A percentile compares a stretch with the other conserved stretches of the same genome.
Conservation (phyloP, 2,888 invertebrate species). For the Trypoxylon attenuatum region DNA sequence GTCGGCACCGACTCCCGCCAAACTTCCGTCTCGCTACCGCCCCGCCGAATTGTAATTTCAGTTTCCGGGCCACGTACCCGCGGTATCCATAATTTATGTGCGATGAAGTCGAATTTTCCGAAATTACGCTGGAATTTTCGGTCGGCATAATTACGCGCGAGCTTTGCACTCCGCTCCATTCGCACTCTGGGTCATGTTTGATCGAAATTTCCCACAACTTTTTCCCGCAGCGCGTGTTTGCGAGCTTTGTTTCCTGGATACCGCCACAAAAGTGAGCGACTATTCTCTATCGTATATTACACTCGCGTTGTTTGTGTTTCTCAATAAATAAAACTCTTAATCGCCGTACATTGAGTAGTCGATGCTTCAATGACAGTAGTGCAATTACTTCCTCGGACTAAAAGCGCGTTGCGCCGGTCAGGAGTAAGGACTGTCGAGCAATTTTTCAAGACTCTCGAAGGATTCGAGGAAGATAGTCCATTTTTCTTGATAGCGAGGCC, state of each 20-base stretch:
- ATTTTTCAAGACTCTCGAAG: slow-evolving; percentile 36
- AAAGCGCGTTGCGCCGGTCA: slow-evolving; percentile 21
- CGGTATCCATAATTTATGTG: background rate
- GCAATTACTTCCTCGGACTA: slow-evolving; percentile 46
- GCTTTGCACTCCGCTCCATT: background rate
- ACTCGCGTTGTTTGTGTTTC: background rate
- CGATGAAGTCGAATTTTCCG: background rate
- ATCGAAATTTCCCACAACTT: too few relatives aligned
- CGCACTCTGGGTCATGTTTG: background rate
- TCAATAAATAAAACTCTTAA: slow-evolving; percentile 24
- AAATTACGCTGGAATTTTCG: too few relatives aligned
- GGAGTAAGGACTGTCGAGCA: slow-evolving; percentile 4
- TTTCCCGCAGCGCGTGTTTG: too few relatives aligned
- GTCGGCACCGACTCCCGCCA: background rate
- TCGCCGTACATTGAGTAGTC: slow-evolving; percentile 19
- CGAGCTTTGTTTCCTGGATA: too few relatives aligned
- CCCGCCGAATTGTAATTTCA: background rate
- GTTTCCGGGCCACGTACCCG: background rate
- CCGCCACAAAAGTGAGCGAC: too few relatives aligned
- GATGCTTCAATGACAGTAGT: slow-evolving; percentile 23
- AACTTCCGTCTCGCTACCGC: slow-evolving; percentile 1
- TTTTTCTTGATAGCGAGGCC: slow-evolving; percentile 29
- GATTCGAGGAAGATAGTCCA: slow-evolving; percentile 34
- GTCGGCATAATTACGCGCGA: slow-evolving; percentile 1
- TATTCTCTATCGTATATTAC: too few relatives aligned